Base-by-base conservation (phyloP, 2,113 vertebrate species). In the Microcebus tavaratra region DNA sequence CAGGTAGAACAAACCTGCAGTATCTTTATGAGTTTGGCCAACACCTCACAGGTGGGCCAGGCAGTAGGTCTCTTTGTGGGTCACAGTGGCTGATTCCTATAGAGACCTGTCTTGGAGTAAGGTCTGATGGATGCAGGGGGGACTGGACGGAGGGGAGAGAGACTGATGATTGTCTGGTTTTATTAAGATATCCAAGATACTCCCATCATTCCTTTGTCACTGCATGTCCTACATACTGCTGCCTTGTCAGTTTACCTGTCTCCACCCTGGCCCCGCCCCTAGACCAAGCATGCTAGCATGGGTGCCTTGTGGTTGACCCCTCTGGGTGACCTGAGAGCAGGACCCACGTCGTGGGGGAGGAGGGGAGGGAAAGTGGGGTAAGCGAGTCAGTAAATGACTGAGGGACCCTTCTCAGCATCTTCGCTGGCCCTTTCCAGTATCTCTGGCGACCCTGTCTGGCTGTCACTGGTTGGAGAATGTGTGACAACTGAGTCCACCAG, bases 401-500 rank as follows among this genome's bases (percentile, higher is more conserved):
- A 10, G 29, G 55, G 50, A 21, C 63, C 21, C 73, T 70, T 91
- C 92, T 83, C 75, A 11, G 78, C 79, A 68, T 73, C 59, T 87
- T 48, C 61, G 67, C 72, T 48, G 42, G 39, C 42, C 12, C 42
- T 76, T 76, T 50, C 53, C 48, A 36, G 68, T 72, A 65, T 75
- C 59, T 87, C 31, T 73, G 72, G 57, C 48, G 83, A 86, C 89
- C 42, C 65, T 61, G 68, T 8, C 63, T 57, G 61, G 31, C 59
- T 88, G 93, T 91, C 94, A 55, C 55, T 4, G 0, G 72, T 61
- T 75, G 89, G 68, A 93, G 45, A 88, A 59, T 50, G 34, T 39
- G 75, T 93, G 95, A 84, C 86, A 70, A 42, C 57, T 3, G 53
- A 88, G 93, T 65, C 83, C 36, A 84, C 70, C 76, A 57, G 84